Base-by-base conservation (phyloP, 2,113 vertebrate genomes). In the Corydoras sp. region DNA sequence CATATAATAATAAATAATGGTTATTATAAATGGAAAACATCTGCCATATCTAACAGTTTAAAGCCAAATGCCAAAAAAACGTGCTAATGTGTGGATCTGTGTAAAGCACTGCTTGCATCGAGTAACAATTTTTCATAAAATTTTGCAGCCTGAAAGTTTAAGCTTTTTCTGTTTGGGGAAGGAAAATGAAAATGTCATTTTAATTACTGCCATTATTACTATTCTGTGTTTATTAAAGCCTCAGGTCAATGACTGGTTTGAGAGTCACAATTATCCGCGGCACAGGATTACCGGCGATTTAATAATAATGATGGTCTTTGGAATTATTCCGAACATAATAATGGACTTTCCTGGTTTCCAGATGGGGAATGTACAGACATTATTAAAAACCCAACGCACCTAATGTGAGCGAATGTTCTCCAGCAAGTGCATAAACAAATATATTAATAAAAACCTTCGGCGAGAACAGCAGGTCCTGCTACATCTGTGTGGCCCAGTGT, bases 211-310 rank as follows among this genome's bases (percentile, higher is more conserved):
- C 35, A 43, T 43, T 43, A 43, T 43, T 43, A 43, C 35, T 43
- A 43, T 43, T 43, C 35, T 43, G 35, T 43, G 35, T 43, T 43
- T 43, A 43, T 43, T 43, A 43, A 43, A 43, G 35, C 12, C 48
- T 58, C 67, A 30, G 12, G 35, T 29, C 8, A 49, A 49, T 69
- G 29, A 5, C 58, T 15, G 14, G 48, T 24, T 62, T 61, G 60
- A 70, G 32, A 62, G 68, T 32, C 14, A 32, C 60, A 62, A 32
- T 64, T 58, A 72, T 72, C 62, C n/a, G 48, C 12, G n/a, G 15
- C 32, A 56, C n/a, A 55, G 61, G 8, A 64, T 30, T 31, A 18
- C 50, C 30, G 61, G n/a, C 55, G 63, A 53, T 59, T 73, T 65
- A 51, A 11, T 30, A 48, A 55, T 71, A 55, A 56, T 50, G 63